Evolutionary conservation across 2,797 vertebrate genomes (phyloP).

Genomic region (Peromyscus attwateri): DNA sequence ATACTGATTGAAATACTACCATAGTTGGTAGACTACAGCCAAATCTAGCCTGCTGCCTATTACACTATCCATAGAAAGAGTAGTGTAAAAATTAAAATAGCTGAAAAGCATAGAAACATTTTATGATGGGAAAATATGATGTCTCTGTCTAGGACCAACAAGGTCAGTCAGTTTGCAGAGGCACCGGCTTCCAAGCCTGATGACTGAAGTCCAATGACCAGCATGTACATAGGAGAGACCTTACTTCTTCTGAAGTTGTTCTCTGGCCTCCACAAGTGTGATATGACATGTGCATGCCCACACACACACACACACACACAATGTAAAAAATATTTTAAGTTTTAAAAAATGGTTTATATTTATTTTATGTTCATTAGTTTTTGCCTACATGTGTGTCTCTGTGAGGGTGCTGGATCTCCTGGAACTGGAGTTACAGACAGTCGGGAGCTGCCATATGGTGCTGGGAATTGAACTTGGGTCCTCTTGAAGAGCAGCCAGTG

Average conservation of each 20-base stretch:
- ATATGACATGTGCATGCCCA: no score
- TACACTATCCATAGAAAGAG: neutral
- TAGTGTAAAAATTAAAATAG: neutral
- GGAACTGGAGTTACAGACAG: neutral
- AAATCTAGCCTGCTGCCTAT: conserved; percentile 1
- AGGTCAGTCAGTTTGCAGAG: neutral
- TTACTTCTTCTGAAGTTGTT: neutral
- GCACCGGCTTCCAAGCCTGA: neutral
- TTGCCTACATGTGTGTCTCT: neutral
- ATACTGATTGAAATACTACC: neutral
- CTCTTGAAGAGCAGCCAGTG: neutral
- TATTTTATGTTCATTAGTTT: neutral
- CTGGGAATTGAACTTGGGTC: neutral
- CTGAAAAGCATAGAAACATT: conserved; percentile 26
- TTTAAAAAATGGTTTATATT: neutral
- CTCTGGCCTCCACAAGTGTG: neutral
- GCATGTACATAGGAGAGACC: neutral
- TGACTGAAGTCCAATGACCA: no score
- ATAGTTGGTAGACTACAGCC: conserved; percentile 11
- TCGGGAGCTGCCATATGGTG: neutral
- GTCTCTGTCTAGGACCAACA: neutral
- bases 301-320: neutral
- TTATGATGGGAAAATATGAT: conserved; percentile 13
- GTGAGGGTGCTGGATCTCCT: neutral
- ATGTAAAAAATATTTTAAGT: neutral